A percentile compares a stretch with the other conserved stretches of the same genome.
phyloP scores from a whole-genome alignment of 2,888 invertebrate genomes.

The Limnephilus marmoratus region DNA sequence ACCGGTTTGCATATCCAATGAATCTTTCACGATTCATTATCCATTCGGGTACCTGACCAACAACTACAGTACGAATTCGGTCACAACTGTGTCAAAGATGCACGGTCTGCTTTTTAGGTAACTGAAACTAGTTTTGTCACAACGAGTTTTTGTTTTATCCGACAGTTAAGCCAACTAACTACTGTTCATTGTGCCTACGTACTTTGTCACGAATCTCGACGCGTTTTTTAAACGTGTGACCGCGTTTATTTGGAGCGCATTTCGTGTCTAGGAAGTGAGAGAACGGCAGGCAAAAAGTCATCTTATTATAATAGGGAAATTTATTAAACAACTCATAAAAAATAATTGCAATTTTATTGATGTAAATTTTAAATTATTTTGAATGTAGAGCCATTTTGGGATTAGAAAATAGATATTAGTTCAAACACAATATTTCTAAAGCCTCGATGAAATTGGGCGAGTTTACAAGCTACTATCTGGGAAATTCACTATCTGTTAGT shows the following conservation, averaged over 20 bases:
- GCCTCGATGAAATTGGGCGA: no score
- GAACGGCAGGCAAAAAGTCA: no score
- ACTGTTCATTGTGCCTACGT: background rate
- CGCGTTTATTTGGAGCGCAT: background rate
- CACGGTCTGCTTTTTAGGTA: background rate
- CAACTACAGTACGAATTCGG: background rate
- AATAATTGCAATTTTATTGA: background rate
- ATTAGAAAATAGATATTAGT: no score
- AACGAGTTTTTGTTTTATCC: background rate
- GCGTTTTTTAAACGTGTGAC: background rate
- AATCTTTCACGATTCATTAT: background rate
- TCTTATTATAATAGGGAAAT: background rate
- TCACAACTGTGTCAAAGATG: no score
- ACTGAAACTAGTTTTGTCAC: background rate
- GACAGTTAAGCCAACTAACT: background rate
- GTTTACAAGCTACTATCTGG: no score
- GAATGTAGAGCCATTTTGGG: no score
- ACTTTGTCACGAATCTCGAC: background rate
- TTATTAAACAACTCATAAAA: background rate
- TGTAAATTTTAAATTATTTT: background rate
- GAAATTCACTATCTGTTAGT: no score
- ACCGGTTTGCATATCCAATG: slow-evolving; percentile 23
- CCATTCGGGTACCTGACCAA: background rate
- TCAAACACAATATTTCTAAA: no score
- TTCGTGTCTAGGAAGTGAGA: background rate